Percentiles rank a stretch among this genome's conserved stretches.
Evolutionary conservation across 2,797 vertebrate genomes (phyloP).

Genomic region (Pipistrellus pipistrellus): DNA sequence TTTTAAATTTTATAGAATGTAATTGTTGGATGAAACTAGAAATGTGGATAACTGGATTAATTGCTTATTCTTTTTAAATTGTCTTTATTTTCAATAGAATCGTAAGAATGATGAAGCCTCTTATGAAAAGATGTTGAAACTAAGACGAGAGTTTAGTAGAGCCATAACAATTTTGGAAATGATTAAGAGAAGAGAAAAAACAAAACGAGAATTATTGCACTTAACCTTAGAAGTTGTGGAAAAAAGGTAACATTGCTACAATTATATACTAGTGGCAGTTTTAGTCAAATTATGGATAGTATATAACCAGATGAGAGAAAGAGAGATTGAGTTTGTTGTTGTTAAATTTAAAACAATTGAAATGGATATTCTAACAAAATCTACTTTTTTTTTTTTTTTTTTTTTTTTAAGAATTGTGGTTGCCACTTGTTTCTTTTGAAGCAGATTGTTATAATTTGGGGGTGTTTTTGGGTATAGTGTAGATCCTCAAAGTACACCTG

Average conservation of each 20-base stretch:
- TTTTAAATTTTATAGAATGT: slow-evolving; percentile 32
- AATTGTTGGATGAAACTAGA: slow-evolving; percentile 59
- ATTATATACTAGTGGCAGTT: background rate
- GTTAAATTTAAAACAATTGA: slow-evolving; percentile 30
- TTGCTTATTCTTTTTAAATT: slow-evolving; percentile 54
- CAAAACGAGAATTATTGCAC: slow-evolving; percentile 95
- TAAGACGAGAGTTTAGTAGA: slow-evolving; percentile 95
- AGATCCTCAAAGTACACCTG: background rate
- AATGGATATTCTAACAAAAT: slow-evolving; percentile 21
- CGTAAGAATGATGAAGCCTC: slow-evolving; percentile 97
- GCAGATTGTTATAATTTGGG: background rate
- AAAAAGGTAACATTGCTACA: slow-evolving; percentile 91
- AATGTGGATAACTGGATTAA: slow-evolving; percentile 57
- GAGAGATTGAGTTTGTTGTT: background rate
- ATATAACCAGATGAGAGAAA: background rate
- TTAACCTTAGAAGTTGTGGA: slow-evolving; percentile 96
- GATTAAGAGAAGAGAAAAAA: slow-evolving; percentile 96
- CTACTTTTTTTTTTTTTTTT: background rate
- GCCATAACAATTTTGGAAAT: slow-evolving; percentile 97
- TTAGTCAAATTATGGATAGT: slow-evolving; percentile 29
- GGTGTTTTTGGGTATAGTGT: background rate
- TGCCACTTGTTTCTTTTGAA: slow-evolving; percentile 6
- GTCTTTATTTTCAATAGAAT: slow-evolving; percentile 89
- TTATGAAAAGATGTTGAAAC: slow-evolving; percentile 96
- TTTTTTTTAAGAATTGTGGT: background rate